Percentiles rank a stretch among this genome's conserved stretches.
Conservation (phyloP, 2,888 invertebrate species). For the Labia minor region DNA sequence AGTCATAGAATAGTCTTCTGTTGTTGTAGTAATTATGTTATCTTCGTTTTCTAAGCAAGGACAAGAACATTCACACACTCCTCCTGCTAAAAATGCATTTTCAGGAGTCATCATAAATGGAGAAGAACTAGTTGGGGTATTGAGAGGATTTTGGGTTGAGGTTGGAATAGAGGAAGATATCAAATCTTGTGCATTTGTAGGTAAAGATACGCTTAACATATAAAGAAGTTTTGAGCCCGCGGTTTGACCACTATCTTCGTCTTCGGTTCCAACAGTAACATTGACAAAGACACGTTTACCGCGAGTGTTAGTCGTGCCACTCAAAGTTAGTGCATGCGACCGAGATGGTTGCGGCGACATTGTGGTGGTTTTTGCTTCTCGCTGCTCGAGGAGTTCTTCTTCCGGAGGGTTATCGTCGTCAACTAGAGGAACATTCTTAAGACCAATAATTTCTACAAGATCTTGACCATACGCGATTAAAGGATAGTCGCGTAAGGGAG, state of each 20-base stretch:
- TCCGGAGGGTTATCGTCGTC: constrained; percentile 28
- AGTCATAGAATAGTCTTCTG: constrained; percentile 16
- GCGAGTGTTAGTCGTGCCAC: constrained; percentile 21
- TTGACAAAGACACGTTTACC: constrained; percentile 63
- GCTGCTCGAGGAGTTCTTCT: background rate
- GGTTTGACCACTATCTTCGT: constrained; percentile 39
- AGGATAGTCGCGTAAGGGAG: constrained; percentile 26
- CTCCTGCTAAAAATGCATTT: constrained; percentile 40
- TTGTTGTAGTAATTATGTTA: constrained; percentile 26
- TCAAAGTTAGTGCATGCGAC: constrained; percentile 18
- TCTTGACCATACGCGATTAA: constrained; percentile 37
- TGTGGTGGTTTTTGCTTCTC: background rate
- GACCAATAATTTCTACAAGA: constrained; percentile 40
- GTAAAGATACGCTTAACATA: constrained; percentile 69
- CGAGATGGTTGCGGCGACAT: background rate
- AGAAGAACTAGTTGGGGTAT: constrained; percentile 36
- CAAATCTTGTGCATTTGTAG: constrained; percentile 44
- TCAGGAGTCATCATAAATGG: constrained; percentile 31
- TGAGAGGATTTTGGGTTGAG: constrained; percentile 20
- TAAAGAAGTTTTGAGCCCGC: constrained; percentile 54
- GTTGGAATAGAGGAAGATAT: background rate
- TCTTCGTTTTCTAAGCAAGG: constrained; percentile 49
- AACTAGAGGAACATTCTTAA: constrained; percentile 32
- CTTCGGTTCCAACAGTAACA: constrained; percentile 67
- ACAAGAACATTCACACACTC: constrained; percentile 63